Evolutionary conservation across 2,113 vertebrate genomes (phyloP), one percentile per base, ranked within the genome.

Genomic region (Peromyscus californicus): DNA sequence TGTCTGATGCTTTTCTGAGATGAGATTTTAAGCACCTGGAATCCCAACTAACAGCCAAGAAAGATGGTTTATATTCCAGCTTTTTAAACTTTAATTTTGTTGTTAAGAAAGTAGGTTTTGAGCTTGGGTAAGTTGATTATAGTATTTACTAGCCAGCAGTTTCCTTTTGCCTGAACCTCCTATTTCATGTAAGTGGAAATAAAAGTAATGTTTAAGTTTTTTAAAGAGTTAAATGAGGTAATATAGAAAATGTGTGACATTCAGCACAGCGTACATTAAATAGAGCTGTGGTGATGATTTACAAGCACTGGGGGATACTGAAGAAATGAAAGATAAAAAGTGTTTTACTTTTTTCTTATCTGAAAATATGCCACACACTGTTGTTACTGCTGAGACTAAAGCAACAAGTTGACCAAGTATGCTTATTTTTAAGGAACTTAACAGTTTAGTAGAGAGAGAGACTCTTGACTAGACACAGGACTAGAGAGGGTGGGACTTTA

Each of bases 171-270:
- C 15, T 88, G 54, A 94, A n/a, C 45, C 7, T 63, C 1, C 70
- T 57, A 80, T 33, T 16, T 95, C 1, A 72, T 12, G 36, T 83
- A 95, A 67, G 36, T 74, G 19, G 26, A 61, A 12, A 33, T 89
- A 75, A 69, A 96, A 87, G 45, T 78, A 21, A 65, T 78, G 5
- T 31, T 96, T 45, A 51, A 15, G 51, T 22, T 42, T 95, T 88
- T 94, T n/a, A 89, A 85, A 93, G 31, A 63, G 91, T 87, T 89
- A 61, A 78, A 65, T 57, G 12, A 48, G 36, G 67, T 65, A 87
- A 33, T 69, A 7, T 42, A 6, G 65, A 16, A 89, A 89, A 79
- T 92, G 59, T 57, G 67, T 54, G 63, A n/a, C 4, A 31, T 75
- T 93, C 4, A 80, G 6, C 29, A 26, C 87, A 22, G 21, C 17